Evolutionary conservation across 2,113 vertebrate genomes (phyloP).

Genomic region (Alligator sinensis): DNA sequence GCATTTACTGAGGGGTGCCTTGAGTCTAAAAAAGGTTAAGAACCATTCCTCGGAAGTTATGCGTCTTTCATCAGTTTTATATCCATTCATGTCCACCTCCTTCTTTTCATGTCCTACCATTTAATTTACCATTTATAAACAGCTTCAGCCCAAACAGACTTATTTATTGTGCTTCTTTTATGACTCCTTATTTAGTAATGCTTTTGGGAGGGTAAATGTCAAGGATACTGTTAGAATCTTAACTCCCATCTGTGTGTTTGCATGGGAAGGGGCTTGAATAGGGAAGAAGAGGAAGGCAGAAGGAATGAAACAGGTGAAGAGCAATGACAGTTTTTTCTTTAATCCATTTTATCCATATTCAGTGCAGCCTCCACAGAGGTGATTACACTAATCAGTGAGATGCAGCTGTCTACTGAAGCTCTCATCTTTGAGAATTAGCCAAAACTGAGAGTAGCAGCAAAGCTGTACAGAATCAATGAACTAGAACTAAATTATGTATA

Average conservation of each 20-base stretch:
- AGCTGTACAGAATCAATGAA: background rate
- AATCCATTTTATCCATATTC: conserved; percentile 31
- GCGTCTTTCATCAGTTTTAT: background rate
- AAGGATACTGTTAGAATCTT: background rate
- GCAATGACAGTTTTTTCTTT: background rate
- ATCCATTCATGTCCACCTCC: background rate
- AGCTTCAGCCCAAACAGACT: background rate
- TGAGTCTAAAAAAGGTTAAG: too few species aligned
- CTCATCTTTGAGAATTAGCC: conserved; percentile 19
- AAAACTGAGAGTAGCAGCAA: background rate
- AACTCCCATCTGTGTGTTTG: background rate
- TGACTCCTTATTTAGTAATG: background rate
- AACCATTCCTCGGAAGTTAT: background rate
- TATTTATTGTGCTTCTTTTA: background rate
- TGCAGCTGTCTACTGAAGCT: background rate
- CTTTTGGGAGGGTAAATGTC: background rate
- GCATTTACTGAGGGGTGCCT: too few species aligned
- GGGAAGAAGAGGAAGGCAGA: background rate
- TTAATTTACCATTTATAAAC: background rate
- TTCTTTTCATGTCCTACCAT: background rate
- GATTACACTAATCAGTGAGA: conserved; percentile 39
- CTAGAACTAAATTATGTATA: background rate
- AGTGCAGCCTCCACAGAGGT: background rate
- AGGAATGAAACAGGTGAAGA: background rate
- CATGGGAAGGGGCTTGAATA: too few species aligned